Percentiles rank a stretch among this genome's conserved stretches.
Conservation (phyloP, 2,888 invertebrate genomes). For the Podotricha telesiphe region DNA sequence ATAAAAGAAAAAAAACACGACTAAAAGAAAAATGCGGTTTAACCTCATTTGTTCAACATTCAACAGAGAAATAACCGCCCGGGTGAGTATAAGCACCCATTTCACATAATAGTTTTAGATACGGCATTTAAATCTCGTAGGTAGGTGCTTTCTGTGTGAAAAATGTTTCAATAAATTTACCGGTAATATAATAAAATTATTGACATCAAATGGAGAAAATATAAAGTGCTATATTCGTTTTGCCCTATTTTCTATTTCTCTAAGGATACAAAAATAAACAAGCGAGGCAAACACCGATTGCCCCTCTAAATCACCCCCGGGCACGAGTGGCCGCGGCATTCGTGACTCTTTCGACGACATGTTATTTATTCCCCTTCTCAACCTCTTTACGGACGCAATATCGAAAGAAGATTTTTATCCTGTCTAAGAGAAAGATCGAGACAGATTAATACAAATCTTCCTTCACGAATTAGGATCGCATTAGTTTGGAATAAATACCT, state of each 20-base stretch:
- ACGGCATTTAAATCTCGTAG: background rate
- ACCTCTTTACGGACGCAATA: slow-evolving; percentile 73
- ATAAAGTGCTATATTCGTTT: slow-evolving; percentile 21
- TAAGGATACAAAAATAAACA: slow-evolving; percentile 31
- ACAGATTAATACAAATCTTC: slow-evolving; percentile 56
- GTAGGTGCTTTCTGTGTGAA: background rate
- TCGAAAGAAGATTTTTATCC: slow-evolving; percentile 67
- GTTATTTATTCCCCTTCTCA: slow-evolving; percentile 71
- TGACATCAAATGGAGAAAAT: slow-evolving; percentile 12
- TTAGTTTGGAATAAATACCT: slow-evolving; percentile 13
- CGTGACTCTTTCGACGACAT: slow-evolving; percentile 54
- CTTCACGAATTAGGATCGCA: slow-evolving; percentile 34
- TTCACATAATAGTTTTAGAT: background rate
- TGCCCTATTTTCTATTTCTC: slow-evolving; percentile 24
- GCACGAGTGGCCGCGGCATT: slow-evolving; percentile 47
- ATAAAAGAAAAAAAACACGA: slow-evolving; percentile 23
- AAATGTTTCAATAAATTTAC: background rate
- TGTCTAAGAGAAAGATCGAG: slow-evolving; percentile 65
- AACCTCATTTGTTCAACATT: background rate
- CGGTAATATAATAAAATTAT: background rate
- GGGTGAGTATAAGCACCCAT: background rate
- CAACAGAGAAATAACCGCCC: background rate
- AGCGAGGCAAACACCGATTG: slow-evolving; percentile 35
- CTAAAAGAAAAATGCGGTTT: background rate
- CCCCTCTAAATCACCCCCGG: slow-evolving; percentile 44